Conservation (phyloP, 2,797 vertebrate genomes). For the Netta rufina region DNA sequence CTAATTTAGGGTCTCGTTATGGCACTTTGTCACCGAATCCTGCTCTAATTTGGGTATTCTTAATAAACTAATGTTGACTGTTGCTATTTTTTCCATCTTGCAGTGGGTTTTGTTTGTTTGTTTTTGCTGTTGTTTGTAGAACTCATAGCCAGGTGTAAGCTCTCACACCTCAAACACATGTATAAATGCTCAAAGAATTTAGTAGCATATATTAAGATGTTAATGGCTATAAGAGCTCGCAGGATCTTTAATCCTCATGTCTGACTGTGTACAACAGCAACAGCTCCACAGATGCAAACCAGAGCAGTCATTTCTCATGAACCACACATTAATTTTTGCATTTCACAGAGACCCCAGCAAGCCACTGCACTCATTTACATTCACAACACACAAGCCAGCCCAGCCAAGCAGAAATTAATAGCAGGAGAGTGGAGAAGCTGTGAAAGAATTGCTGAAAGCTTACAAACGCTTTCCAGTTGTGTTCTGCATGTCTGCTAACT, state of each 20-base stretch:
- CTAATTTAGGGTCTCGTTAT: neutral
- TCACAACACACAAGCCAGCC: neutral
- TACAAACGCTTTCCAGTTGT: neutral
- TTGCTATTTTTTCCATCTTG: neutral
- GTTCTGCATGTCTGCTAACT: neutral
- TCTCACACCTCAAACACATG: neutral
- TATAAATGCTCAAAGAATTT: neutral
- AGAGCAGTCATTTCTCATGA: neutral
- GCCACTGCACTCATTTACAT: neutral
- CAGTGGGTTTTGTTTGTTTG: neutral
- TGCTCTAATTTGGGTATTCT: neutral
- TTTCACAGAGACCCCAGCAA: neutral
- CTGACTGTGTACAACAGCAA: neutral
- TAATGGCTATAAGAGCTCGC: rapidly evolving
- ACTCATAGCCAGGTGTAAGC: neutral
- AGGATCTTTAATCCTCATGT: neutral
- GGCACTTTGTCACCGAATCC: neutral
- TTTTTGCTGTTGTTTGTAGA: neutral
- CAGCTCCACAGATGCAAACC: neutral
- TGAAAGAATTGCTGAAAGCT: neutral
- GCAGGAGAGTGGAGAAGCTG: neutral
- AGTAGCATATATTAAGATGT: neutral
- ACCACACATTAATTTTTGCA: neutral
- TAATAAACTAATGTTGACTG: neutral
- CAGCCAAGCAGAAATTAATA: neutral